Percentiles rank a stretch among this genome's conserved stretches.
Conservation (phyloP, 2,797 vertebrate genomes). For the Scolopax rusticola region DNA sequence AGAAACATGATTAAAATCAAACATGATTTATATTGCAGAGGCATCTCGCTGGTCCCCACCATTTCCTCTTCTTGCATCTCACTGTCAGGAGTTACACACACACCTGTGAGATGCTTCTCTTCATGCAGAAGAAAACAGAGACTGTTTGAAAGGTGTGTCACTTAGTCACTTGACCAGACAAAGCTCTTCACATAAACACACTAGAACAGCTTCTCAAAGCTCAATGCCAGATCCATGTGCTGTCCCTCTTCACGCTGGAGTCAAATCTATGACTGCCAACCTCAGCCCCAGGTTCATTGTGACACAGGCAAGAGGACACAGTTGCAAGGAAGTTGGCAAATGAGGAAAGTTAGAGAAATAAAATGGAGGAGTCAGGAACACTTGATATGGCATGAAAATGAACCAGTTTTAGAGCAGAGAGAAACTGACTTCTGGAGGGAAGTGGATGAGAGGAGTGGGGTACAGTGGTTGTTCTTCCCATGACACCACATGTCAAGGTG, state of each 20-base stretch:
- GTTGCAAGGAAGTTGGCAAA: not conserved
- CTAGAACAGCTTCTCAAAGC: not conserved
- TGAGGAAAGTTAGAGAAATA: not conserved
- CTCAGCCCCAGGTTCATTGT: not conserved
- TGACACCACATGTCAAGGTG: not conserved
- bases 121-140: not conserved
- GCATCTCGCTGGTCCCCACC: not conserved
- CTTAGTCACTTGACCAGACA: not conserved
- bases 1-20: slow-evolving; percentile 19
- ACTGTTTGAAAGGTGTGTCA: not conserved
- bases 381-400: not conserved
- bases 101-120: not conserved
- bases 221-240: not conserved
- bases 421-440: not conserved
- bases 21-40: not conserved
- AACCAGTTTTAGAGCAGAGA: not conserved
- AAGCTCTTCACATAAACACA: not conserved
- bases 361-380: not conserved
- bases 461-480: not conserved
- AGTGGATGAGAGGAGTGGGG: not conserved
- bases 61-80: not conserved
- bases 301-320: not conserved
- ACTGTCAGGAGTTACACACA: not conserved
- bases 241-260: not conserved
- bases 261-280: not conserved